Conservation (phyloP, 2,113 vertebrate genomes). For the Aspidoscelis tigris region DNA sequence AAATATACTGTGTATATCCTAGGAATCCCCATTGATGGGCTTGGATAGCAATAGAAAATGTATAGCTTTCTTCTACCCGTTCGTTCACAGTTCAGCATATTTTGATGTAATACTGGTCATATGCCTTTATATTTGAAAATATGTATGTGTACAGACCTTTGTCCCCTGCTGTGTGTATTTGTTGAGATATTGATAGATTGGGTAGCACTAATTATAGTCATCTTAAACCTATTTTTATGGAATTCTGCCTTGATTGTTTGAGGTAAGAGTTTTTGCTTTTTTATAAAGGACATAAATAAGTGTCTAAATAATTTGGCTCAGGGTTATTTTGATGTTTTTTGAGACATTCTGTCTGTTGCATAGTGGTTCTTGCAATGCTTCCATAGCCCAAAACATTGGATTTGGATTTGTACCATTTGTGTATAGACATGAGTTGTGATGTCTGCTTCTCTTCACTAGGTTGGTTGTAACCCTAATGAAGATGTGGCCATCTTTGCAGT, state of each 20-base stretch:
- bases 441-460: constrained; percentile 73
- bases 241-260: not conserved
- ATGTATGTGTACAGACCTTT: not conserved
- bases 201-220: not conserved
- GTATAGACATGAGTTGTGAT: not conserved
- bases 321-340: not conserved
- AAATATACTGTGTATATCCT: not conserved
- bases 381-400: not conserved
- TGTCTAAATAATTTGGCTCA: not conserved
- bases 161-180: not conserved
- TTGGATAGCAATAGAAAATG: not conserved
- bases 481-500: constrained; percentile 98
- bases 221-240: not conserved
- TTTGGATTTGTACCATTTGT: not conserved
- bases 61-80: not conserved
- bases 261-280: not conserved
- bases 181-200: not conserved
- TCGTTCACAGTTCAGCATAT: not conserved
- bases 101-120: not conserved
- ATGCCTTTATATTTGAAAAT: not conserved
- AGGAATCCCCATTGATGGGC: not conserved
- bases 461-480: constrained; percentile 98
- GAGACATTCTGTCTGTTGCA: not conserved
- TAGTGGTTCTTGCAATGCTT: not conserved
- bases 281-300: not conserved